These are phyloP conservation scores for Clunio marinus DNA, from an alignment of 2,888 invertebrate species.

Conservation along the genomic window DNA sequence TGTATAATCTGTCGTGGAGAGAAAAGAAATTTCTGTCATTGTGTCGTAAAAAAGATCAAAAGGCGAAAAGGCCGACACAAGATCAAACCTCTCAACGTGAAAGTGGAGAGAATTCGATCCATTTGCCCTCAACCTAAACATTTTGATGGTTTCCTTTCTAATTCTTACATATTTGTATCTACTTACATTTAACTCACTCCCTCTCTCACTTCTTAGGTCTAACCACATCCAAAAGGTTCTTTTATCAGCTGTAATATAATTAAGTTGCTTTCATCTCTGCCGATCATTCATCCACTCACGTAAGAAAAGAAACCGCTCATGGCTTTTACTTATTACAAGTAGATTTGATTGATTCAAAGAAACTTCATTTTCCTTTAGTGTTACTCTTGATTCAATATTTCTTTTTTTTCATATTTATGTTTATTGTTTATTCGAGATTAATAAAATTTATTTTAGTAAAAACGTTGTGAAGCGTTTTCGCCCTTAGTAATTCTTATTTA, in stretches of 20 bases:
- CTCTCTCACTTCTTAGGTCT: background rate
- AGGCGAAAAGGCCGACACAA: conserved; percentile 20
- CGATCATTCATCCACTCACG: background rate
- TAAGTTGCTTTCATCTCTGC: conserved; percentile 28
- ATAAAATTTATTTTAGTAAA: no score
- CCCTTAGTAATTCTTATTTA: no score
- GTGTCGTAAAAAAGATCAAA: conserved; percentile 32
- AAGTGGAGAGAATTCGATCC: background rate
- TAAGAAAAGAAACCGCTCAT: background rate
- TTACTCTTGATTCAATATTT: no score
- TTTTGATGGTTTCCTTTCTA: background rate
- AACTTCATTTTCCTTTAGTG: background rate
- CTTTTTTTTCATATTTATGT: no score
- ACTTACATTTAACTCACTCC: background rate
- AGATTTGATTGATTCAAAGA: background rate
- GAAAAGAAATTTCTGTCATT: conserved; percentile 4
- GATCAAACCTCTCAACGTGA: conserved; percentile 2
- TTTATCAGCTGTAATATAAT: conserved; percentile 35
- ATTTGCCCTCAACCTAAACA: conserved; percentile 13
- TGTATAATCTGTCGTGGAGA: no score
- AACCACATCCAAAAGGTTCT: background rate
- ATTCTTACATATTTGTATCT: background rate
- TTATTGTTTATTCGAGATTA: no score
- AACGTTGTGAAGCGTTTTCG: no score
- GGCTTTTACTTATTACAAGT: background rate